Percentiles rank a stretch among this genome's conserved stretches.
Evolutionary conservation across 2,888 invertebrate genomes (phyloP).

Genomic region (Dione vanillae): DNA sequence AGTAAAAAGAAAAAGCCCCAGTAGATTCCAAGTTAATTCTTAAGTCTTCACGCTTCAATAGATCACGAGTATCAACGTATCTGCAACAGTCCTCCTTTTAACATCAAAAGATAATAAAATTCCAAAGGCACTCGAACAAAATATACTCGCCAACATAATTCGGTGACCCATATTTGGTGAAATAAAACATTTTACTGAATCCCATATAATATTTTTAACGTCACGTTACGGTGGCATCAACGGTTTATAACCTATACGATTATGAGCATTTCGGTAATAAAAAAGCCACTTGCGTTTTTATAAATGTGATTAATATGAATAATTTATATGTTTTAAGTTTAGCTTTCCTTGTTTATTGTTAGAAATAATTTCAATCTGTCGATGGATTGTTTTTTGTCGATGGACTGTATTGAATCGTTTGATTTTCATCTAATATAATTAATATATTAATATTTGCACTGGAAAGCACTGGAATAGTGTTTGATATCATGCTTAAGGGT

Average conservation of each 20-base stretch:
- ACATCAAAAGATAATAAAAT: constrained; percentile 18
- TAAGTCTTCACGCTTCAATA: neutral
- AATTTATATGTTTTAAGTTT: neutral
- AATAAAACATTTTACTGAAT: constrained; percentile 47
- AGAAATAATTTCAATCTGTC: too few relatives aligned
- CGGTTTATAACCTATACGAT: constrained; percentile 46
- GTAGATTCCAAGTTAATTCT: neutral
- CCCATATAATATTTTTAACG: constrained; percentile 48
- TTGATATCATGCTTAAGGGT: too few relatives aligned
- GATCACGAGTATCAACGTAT: neutral
- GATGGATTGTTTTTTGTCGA: too few relatives aligned
- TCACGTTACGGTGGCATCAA: constrained; percentile 48
- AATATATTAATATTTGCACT: too few relatives aligned
- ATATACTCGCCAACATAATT: constrained; percentile 31
- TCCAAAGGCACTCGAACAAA: constrained; percentile 26
- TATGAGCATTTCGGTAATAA: constrained; percentile 42
- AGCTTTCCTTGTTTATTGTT: neutral
- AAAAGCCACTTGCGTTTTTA: constrained; percentile 45
- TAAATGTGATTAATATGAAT: constrained; percentile 15
- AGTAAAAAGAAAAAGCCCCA: neutral
- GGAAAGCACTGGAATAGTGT: too few relatives aligned
- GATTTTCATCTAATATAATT: too few relatives aligned
- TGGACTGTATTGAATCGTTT: too few relatives aligned
- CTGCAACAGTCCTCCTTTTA: constrained; percentile 19
- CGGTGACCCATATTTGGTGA: constrained; percentile 47